Percentiles rank a stretch among this genome's conserved stretches.
Conservation (phyloP, 2,113 vertebrate genomes). For the Anolis sagrei region DNA sequence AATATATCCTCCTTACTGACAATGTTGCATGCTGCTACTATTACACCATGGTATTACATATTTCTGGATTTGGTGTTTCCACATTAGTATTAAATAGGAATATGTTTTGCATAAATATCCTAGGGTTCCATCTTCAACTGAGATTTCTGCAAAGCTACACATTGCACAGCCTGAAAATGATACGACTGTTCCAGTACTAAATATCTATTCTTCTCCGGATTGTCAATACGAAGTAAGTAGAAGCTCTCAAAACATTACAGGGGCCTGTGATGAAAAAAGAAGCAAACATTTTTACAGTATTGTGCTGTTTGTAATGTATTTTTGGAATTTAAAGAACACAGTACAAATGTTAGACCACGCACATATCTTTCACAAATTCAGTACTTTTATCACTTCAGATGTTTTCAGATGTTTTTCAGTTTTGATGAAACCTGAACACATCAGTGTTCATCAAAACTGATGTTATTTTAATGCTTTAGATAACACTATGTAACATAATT, state of each 20-base stretch:
- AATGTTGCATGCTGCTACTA: neutral
- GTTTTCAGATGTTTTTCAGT: no score
- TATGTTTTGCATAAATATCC: slow-evolving; percentile 29
- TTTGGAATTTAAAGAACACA: no score
- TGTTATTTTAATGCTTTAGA: no score
- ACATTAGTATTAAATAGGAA: neutral
- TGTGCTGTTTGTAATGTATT: no score
- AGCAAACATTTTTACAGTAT: no score
- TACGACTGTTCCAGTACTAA: slow-evolving; percentile 78
- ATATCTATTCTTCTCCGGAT: slow-evolving; percentile 91
- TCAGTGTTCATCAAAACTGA: no score
- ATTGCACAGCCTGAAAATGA: slow-evolving; percentile 82
- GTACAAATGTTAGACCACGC: no score
- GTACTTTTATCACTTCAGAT: no score
- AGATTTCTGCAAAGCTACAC: slow-evolving; percentile 92
- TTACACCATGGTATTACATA: neutral
- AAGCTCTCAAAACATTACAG: neutral
- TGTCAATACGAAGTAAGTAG: slow-evolving; percentile 93
- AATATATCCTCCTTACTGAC: neutral
- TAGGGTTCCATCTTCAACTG: slow-evolving; percentile 85
- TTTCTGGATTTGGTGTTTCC: neutral
- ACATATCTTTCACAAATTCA: no score
- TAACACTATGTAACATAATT: no score
- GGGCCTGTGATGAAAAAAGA: no score
- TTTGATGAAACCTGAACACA: no score